These are phyloP conservation scores for Nephrotoma guestfalica DNA, from an alignment of 2,888 invertebrate genomes.

Conservation along the genomic window DNA sequence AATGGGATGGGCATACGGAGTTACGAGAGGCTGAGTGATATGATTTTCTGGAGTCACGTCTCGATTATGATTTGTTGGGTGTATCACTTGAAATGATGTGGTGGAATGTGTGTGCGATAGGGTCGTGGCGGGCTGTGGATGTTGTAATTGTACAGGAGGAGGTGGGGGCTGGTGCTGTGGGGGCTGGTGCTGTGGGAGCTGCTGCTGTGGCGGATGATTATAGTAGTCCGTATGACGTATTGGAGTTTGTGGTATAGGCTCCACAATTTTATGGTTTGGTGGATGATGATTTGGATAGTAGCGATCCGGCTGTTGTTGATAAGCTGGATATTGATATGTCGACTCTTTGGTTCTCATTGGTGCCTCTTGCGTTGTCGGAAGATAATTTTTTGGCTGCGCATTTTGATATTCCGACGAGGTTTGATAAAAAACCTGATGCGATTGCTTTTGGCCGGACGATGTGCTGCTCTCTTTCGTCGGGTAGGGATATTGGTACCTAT, in stretches of 20 bases:
- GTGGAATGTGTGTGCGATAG: not conserved
- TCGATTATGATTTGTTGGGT: not conserved
- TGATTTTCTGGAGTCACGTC: not conserved
- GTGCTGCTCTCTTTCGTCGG: not conserved
- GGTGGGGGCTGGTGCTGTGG: not conserved
- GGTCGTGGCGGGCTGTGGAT: not conserved
- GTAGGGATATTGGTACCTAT: not conserved
- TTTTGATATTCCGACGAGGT: not conserved
- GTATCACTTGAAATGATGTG: not conserved
- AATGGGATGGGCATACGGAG: not conserved
- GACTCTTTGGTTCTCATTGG: not conserved
- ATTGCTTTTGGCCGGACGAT: constrained; percentile 8
- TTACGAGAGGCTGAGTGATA: not conserved
- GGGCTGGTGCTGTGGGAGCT: not conserved
- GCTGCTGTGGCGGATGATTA: not conserved
- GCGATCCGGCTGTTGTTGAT: not conserved
- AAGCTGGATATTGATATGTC: not conserved
- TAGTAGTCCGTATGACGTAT: not conserved
- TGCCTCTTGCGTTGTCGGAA: not conserved
- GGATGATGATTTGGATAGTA: not conserved
- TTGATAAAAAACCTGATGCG: constrained; percentile 2
- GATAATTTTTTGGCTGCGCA: not conserved
- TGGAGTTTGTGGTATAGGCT: not conserved
- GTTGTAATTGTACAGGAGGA: not conserved
- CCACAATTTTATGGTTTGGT: not conserved